Conservation (phyloP, 2,797 vertebrate species). For the Melanotaenia maccullochi region DNA sequence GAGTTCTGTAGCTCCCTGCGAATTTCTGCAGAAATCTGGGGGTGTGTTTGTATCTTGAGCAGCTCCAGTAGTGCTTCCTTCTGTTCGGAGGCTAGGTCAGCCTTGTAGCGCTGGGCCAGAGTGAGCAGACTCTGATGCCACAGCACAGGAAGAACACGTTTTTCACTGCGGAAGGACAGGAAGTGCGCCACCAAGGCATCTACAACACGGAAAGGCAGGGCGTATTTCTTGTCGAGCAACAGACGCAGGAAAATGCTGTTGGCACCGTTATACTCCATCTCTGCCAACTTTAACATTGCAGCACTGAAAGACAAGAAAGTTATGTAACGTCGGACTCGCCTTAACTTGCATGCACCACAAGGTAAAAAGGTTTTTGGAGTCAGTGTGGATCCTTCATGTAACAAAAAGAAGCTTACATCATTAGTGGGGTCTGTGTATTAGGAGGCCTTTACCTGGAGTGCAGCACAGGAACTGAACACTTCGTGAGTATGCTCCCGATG, state of each 20-base stretch:
- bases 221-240: conserved; percentile 97
- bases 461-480: conserved; percentile 96
- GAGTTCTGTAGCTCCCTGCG: conserved; percentile 92
- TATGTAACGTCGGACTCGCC: conserved; percentile 28
- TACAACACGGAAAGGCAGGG: conserved; percentile 96
- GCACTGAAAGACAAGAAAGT: conserved; percentile 80
- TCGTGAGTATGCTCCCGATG: conserved; percentile 94
- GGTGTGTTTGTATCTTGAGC: conserved; percentile 90
- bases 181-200: conserved; percentile 96
- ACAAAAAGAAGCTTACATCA: conserved; percentile 2
- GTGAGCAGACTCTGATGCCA: conserved; percentile 98
- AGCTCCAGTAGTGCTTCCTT: conserved; percentile 92
- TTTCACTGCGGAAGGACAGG: conserved; percentile 90
- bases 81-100: conserved; percentile 93
- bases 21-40: conserved; percentile 87
- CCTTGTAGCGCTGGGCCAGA: conserved; percentile 94
- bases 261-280: conserved; percentile 96
- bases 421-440: background rate
- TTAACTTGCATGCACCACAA: background rate
- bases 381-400: background rate
- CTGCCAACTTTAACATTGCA: conserved; percentile 95
- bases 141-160: conserved; percentile 91
- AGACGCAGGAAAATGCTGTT: conserved; percentile 98
- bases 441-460: conserved; percentile 90
- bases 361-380: background rate